Conservation (phyloP, 2,797 vertebrate genomes). For the Amphiprion clarkii region DNA sequence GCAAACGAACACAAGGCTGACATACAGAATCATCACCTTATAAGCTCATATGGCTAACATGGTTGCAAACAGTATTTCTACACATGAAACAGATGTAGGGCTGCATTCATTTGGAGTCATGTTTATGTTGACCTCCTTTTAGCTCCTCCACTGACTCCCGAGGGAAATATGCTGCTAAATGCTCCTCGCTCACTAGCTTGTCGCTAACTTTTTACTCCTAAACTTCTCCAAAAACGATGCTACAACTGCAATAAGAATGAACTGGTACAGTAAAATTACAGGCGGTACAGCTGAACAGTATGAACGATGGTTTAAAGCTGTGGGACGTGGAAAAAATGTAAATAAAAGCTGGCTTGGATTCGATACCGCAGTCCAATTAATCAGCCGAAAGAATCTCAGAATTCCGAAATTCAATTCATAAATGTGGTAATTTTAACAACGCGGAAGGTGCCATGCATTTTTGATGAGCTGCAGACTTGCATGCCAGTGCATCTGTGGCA, state of each 20-base stretch:
- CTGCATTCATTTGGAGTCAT: background rate
- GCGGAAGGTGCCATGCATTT: slow-evolving; percentile 15
- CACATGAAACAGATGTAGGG: background rate
- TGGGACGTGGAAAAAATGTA: background rate
- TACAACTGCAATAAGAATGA: background rate
- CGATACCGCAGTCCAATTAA: background rate
- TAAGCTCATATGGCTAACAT: background rate
- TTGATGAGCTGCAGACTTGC: slow-evolving; percentile 11
- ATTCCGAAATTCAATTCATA: background rate
- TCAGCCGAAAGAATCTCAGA: background rate
- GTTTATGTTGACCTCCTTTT: background rate
- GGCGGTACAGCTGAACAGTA: background rate
- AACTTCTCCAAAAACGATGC: background rate
- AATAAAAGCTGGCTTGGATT: background rate
- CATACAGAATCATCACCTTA: no score
- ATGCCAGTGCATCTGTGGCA: slow-evolving; percentile 26
- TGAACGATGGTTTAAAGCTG: background rate
- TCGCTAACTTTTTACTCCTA: background rate
- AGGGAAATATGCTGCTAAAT: background rate
- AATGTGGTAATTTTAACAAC: slow-evolving; percentile 12
- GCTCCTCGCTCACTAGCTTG: background rate
- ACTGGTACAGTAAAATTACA: background rate
- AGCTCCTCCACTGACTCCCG: background rate
- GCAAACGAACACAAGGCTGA: no score
- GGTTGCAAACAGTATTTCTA: background rate